Percentiles rank a stretch among this genome's conserved stretches.
These are phyloP conservation scores for Lordiphosa stackelbergi DNA, from an alignment of 1,140 invertebrate genomes.

Conservation along the genomic window DNA sequence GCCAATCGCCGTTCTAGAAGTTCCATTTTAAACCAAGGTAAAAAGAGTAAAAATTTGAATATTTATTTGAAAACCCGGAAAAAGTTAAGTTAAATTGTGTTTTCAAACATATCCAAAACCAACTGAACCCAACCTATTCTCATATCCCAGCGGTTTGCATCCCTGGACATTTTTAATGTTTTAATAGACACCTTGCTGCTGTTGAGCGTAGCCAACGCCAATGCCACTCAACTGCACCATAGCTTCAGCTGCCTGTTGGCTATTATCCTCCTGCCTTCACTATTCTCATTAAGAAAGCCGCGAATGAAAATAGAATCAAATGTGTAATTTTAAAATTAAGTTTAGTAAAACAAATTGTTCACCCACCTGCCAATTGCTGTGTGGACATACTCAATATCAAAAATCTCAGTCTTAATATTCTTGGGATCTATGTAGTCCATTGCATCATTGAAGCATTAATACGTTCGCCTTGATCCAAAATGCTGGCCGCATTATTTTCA, in stretches of 20 bases:
- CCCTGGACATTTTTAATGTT: slow-evolving; percentile 2
- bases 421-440: slow-evolving; percentile 64
- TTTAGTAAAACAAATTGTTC: neutral
- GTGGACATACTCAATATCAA: slow-evolving; percentile 64
- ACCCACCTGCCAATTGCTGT: slow-evolving; percentile 57
- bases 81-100: too few relatives aligned
- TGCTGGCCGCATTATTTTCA: slow-evolving; percentile 78
- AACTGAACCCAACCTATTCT: too few relatives aligned
- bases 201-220: slow-evolving; percentile 83
- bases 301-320: neutral
- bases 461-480: slow-evolving; percentile 77
- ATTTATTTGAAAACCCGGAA: too few relatives aligned
- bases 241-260: slow-evolving; percentile 89
- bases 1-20: too few relatives aligned
- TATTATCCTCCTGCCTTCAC: slow-evolving; percentile 84
- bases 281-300: slow-evolving; percentile 41
- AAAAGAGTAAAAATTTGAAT: too few relatives aligned
- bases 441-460: slow-evolving; percentile 40
- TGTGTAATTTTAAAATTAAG: slow-evolving; percentile 1
- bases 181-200: slow-evolving; percentile 77
- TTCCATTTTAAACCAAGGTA: too few relatives aligned
- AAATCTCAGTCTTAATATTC: slow-evolving; percentile 66
- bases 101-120: too few relatives aligned
- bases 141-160: too few relatives aligned
- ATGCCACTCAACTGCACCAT: slow-evolving; percentile 90